Percentiles rank a stretch among this genome's conserved stretches.
These are phyloP conservation scores for Pygoscelis adeliae DNA, from an alignment of 2,113 vertebrate species.

Conservation along the genomic window DNA sequence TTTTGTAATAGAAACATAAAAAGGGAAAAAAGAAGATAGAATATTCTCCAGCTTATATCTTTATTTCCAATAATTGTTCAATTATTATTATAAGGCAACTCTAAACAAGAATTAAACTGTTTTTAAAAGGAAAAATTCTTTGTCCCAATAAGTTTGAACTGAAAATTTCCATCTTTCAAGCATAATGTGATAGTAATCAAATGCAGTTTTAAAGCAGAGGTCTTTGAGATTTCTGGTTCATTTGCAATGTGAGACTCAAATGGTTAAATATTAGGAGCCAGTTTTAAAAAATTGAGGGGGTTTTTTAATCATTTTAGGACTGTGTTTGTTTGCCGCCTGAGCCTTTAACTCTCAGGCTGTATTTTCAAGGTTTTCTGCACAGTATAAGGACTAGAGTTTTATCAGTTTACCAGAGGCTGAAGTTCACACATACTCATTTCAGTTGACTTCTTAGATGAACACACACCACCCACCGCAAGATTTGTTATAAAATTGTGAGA, in stretches of 20 bases:
- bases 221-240: not conserved
- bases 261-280: not conserved
- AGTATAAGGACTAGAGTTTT: not conserved
- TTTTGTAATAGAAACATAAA: not conserved
- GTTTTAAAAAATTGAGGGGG: not conserved
- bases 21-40: not conserved
- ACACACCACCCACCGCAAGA: not conserved
- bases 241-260: not conserved
- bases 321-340: not conserved
- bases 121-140: not conserved
- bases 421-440: not conserved
- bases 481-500: not conserved
- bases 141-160: not conserved
- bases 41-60: not conserved
- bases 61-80: not conserved
- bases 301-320: not conserved
- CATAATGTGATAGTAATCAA: not conserved
- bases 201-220: not conserved
- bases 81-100: not conserved
- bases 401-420: not conserved
- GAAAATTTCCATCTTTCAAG: not conserved
- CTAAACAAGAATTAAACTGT: not conserved
- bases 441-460: not conserved
- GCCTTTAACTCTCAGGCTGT: not conserved
- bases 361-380: not conserved